Evolutionary conservation across 2,113 vertebrate species (phyloP).

Genomic region (Limnothrissa miodon): DNA sequence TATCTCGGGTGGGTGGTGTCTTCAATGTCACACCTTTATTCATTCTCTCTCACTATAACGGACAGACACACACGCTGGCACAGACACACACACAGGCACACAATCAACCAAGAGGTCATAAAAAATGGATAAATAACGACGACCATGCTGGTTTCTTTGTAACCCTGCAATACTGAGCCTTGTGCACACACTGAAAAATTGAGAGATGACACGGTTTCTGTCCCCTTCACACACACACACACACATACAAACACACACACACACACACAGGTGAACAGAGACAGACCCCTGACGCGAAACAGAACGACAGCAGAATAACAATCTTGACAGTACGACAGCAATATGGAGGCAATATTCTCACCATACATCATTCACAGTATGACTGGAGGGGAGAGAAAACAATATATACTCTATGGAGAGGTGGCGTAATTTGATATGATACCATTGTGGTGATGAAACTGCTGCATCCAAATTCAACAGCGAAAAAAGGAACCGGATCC

Average conservation of each 20-base stretch:
- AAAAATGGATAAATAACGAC: neutral
- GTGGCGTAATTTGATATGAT: neutral
- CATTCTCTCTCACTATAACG: neutral
- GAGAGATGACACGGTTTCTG: neutral
- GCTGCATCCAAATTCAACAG: slow-evolving; percentile 1
- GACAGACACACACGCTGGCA: neutral
- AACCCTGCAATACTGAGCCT: neutral
- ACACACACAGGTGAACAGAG: neutral
- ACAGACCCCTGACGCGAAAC: neutral
- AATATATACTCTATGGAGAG: neutral
- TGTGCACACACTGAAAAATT: neutral
- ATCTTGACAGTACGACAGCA: neutral
- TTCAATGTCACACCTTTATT: neutral
- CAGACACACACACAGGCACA: neutral
- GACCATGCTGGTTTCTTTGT: neutral
- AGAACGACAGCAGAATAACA: neutral
- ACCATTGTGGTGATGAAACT: neutral
- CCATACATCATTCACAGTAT: slow-evolving; percentile 12
- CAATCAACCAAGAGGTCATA: neutral
- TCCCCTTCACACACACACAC: neutral
- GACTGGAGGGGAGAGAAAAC: neutral
- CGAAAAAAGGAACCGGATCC: neutral
- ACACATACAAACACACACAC: neutral
- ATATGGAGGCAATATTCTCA: slow-evolving; percentile 3
- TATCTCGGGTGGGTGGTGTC: neutral